phyloP scores from a whole-genome alignment of 2,113 vertebrate species.

The Prionailurus bengalensis region DNA sequence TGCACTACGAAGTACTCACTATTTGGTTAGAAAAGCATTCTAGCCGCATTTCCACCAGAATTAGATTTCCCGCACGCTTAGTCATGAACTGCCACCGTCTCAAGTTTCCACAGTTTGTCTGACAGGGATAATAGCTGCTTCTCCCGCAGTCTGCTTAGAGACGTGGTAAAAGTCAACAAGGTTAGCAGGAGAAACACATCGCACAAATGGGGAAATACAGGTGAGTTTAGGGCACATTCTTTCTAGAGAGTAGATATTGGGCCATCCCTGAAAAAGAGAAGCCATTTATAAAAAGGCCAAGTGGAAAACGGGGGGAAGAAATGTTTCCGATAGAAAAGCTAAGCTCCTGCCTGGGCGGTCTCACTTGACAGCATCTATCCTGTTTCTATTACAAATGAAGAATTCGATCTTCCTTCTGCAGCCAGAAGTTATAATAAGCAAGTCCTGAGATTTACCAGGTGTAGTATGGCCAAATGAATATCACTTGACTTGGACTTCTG shows the following conservation, averaged over 20 bases:
- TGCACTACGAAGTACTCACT: background rate
- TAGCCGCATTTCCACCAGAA: background rate
- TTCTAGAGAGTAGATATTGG: background rate
- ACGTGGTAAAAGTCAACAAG: background rate
- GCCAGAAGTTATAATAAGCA: background rate
- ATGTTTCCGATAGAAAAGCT: background rate
- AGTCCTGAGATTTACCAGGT: background rate
- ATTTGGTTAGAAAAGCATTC: background rate
- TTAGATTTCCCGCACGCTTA: background rate
- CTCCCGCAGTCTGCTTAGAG: background rate
- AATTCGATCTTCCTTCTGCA: background rate
- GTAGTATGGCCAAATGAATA: background rate
- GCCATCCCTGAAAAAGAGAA: background rate
- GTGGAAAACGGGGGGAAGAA: background rate
- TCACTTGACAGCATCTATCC: background rate
- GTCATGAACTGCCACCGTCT: background rate
- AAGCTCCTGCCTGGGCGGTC: no score
- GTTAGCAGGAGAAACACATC: background rate
- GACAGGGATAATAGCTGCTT: background rate
- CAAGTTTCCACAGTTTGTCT: background rate
- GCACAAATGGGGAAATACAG: background rate
- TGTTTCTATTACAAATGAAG: background rate
- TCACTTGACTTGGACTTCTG: background rate
- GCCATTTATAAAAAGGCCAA: background rate
- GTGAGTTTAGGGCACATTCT: background rate